Base-by-base conservation (phyloP, 1,140 invertebrate species). In the Macrosteles quadrilineatus region DNA sequence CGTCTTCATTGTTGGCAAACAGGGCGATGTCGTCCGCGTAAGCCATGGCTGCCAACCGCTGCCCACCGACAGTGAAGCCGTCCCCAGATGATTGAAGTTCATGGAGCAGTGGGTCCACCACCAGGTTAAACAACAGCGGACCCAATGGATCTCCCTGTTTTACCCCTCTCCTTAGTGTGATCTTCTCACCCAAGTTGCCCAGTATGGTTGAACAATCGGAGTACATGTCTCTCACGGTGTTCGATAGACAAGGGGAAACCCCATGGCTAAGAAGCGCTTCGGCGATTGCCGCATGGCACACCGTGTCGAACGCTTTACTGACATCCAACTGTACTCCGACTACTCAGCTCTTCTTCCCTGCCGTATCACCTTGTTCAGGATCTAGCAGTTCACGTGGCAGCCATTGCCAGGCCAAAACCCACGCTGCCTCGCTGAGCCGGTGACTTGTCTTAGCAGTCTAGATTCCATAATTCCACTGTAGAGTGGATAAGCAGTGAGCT, bases 251-350 rank as follows among this genome's bases (percentile, higher is more conserved):
- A 6, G 47, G 47, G 14, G 47, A 19, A 21, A 50, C 14, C n/a
- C 47, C 47, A 11, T 50, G 47, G n/a, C 6, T n/a, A 3, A 3
- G 6, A 19, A 50, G 47, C n/a, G n/a, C 40, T 11, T 12, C 45
- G 1, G 23, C 25, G 21, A 68, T 74, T 1, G 77, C 76, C 57
- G 70, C 29, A 55, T 81, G 80, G 1, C 77, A 76, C 68, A 81
- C 79, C 6, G 77, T 75, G 45, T 82, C 79, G 69, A 79, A 82
- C 12, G 66, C 66, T 55, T 68, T 68, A 3, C 31, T 0, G 2
- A 73, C 21, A 27, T 73, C 68, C 14, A 70, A 36, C 14, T 69
- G 31, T n/a, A 50, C 64, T 0, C 67, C 57, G 1, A 70, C 67
- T 6, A 72, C 17, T n/a, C 6, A 3, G 29, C n/a, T 14, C 12